Percentiles rank a stretch among this genome's conserved stretches.
phyloP scores from a whole-genome alignment of 2,113 vertebrate genomes.

The Alectura lathami region DNA sequence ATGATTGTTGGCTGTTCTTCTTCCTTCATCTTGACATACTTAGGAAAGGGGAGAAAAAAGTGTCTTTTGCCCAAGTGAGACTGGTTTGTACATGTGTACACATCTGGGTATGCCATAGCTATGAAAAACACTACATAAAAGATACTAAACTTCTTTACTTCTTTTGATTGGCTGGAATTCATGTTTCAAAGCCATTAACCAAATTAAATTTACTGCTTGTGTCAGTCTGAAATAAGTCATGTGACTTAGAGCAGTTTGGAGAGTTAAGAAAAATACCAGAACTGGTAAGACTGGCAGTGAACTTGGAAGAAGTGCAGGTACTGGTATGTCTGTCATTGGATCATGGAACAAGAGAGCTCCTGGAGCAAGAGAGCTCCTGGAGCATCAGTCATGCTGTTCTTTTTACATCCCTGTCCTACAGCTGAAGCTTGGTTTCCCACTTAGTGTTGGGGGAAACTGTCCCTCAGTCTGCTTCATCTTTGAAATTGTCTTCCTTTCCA shows the following conservation, averaged over 20 bases:
- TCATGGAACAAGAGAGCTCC: neutral
- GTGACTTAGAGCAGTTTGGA: neutral
- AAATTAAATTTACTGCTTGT: neutral
- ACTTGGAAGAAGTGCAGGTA: neutral
- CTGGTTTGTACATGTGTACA: neutral
- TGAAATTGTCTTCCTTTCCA: neutral
- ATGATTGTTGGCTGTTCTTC: neutral
- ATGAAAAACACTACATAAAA: neutral
- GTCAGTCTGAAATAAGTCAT: neutral
- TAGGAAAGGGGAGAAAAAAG: neutral
- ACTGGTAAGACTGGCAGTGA: neutral
- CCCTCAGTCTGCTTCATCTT: neutral
- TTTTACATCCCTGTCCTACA: neutral
- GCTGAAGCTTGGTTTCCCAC: neutral
- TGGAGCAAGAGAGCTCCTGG: neutral
- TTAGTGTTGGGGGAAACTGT: neutral
- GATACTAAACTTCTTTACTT: neutral
- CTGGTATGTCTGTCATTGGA: neutral
- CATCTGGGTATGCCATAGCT: accelerated
- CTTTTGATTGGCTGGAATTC: neutral
- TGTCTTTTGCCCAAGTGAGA: neutral
- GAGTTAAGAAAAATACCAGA: neutral
- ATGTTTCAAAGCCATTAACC: neutral
- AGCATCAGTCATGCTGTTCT: accelerated
- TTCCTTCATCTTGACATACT: neutral